Evolutionary conservation across 2,888 invertebrate genomes (phyloP).

Genomic region (Dicranocentrus wangi): DNA sequence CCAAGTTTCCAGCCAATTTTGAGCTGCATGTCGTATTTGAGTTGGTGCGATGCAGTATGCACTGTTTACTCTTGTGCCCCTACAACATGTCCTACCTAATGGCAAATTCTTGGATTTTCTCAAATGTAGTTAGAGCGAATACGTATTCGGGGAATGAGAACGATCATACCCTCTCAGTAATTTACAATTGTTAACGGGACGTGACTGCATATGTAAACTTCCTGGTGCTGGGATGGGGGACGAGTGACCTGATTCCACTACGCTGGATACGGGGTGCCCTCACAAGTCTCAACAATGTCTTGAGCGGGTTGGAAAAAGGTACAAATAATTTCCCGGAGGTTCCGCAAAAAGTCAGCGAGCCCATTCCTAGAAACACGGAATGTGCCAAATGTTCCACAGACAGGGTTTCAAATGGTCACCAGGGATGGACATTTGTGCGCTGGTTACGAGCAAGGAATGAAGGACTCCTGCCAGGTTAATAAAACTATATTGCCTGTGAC

Average conservation of each 20-base stretch:
- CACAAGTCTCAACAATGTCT: neutral
- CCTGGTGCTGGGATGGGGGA: too few relatives aligned
- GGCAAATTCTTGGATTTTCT: too few relatives aligned
- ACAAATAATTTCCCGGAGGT: slow-evolving; percentile 25
- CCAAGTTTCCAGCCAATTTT: slow-evolving; percentile 1
- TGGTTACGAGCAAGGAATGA: slow-evolving; percentile 46
- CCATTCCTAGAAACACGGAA: slow-evolving; percentile 17
- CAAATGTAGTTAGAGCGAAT: too few relatives aligned
- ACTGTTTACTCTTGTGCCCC: too few relatives aligned
- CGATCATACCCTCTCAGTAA: too few relatives aligned
- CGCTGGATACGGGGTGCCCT: too few relatives aligned
- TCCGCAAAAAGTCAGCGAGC: slow-evolving; percentile 11
- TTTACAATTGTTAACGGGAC: neutral
- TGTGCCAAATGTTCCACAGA: slow-evolving; percentile 17
- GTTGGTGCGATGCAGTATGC: too few relatives aligned
- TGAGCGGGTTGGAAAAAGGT: neutral
- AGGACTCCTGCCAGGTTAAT: slow-evolving; percentile 58
- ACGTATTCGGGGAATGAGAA: too few relatives aligned
- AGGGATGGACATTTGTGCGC: slow-evolving; percentile 57
- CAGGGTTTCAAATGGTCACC: slow-evolving; percentile 55
- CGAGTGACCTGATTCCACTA: too few relatives aligned
- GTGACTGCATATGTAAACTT: slow-evolving; percentile 7
- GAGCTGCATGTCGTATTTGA: neutral
- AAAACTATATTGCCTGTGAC: slow-evolving; percentile 41
- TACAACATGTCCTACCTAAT: too few relatives aligned